phyloP scores from a whole-genome alignment of 2,888 invertebrate genomes.

The Stenoptilia bipunctidactyla region DNA sequence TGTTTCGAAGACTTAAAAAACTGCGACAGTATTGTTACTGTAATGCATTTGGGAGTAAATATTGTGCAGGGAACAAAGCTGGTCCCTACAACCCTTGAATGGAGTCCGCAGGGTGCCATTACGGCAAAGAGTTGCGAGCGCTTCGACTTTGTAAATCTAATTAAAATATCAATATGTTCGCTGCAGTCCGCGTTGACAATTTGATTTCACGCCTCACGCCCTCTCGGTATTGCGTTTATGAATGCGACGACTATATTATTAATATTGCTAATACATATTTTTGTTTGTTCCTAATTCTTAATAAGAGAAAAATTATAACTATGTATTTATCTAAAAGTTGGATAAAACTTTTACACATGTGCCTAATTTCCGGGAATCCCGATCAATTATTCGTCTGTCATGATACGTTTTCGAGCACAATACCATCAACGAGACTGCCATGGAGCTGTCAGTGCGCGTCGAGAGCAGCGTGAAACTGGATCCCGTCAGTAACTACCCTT shows the following conservation, averaged over 20 bases:
- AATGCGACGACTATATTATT: constrained; percentile 17
- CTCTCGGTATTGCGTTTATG: constrained; percentile 13
- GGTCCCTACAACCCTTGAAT: constrained; percentile 63
- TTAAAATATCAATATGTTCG: constrained; percentile 71
- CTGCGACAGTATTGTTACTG: constrained; percentile 64
- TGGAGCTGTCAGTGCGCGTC: constrained; percentile 43
- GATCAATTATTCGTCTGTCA: constrained; percentile 38
- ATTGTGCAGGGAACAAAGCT: constrained; percentile 62
- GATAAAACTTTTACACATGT: too few species aligned
- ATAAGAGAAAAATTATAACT: too few species aligned
- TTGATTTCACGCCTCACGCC: constrained; percentile 63
- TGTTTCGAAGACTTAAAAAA: constrained; percentile 65
- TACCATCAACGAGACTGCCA: constrained; percentile 48
- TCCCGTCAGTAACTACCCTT: constrained; percentile 23
- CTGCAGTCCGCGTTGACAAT: constrained; percentile 60
- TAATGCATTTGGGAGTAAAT: constrained; percentile 71
- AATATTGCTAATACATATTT: too few species aligned
- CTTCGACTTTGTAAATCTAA: constrained; percentile 68
- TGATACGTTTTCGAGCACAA: constrained; percentile 40
- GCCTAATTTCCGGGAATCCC: constrained; percentile 28
- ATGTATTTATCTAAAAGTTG: too few species aligned
- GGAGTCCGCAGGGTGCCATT: constrained; percentile 66
- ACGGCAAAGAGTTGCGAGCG: constrained; percentile 62
- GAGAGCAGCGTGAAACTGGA: constrained; percentile 29
- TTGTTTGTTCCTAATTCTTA: too few species aligned